phyloP scores from a whole-genome alignment of 2,888 invertebrate genomes.

The Calephelis perditalis region DNA sequence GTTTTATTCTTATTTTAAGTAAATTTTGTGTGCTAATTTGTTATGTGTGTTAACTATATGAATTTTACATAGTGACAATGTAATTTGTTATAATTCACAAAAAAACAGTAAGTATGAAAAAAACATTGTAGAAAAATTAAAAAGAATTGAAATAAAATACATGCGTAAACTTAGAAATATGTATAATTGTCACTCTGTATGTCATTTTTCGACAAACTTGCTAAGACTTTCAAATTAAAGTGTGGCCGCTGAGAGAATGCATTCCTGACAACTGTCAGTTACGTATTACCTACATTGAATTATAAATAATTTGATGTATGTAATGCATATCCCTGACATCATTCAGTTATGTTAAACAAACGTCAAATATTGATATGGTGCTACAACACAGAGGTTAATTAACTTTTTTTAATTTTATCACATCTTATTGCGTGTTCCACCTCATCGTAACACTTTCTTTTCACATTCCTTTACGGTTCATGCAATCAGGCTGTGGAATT shows the following conservation, averaged over 20 bases:
- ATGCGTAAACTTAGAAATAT: not conserved
- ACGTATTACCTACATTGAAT: not conserved
- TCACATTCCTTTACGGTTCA: too few relatives aligned
- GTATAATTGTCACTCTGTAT: slow-evolving; percentile 5
- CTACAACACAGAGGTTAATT: too few relatives aligned
- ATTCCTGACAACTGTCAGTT: not conserved
- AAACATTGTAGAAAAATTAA: not conserved
- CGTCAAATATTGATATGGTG: too few relatives aligned
- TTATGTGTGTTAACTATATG: not conserved
- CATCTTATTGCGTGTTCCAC: too few relatives aligned
- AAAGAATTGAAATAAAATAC: slow-evolving; percentile 1
- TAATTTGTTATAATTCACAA: not conserved
- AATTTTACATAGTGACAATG: slow-evolving; percentile 8
- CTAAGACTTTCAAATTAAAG: not conserved
- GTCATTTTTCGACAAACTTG: not conserved
- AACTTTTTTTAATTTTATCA: too few relatives aligned
- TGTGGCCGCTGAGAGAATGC: not conserved
- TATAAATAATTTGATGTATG: not conserved
- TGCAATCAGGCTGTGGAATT: too few relatives aligned
- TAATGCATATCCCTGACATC: not conserved
- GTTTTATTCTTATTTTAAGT: not conserved
- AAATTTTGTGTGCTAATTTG: not conserved
- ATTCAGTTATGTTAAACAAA: too few relatives aligned
- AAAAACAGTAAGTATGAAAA: not conserved
- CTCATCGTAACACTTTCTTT: too few relatives aligned